Evolutionary conservation across 2,113 vertebrate species (phyloP).

Genomic region (Conger conger): DNA sequence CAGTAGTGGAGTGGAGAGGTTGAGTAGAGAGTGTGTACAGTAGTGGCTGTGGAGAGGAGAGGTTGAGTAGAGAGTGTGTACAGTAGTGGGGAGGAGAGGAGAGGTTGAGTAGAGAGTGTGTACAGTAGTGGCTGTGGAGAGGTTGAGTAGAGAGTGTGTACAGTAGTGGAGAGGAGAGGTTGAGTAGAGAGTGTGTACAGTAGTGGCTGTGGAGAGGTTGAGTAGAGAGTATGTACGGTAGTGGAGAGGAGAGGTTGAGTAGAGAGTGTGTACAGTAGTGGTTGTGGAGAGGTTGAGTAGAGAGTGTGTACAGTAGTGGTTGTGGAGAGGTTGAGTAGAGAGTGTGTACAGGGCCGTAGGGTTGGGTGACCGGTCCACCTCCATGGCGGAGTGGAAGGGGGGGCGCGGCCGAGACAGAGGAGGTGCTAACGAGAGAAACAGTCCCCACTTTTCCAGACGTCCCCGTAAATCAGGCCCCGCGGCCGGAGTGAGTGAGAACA

Average conservation of each 20-base stretch:
- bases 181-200: neutral
- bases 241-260: neutral
- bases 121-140: too few species aligned
- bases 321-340: too few species aligned
- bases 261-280: neutral
- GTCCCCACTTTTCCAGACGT: neutral
- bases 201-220: neutral
- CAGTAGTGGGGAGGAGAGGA: too few species aligned
- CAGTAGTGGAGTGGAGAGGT: too few species aligned
- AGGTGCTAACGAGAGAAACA: conserved; percentile 24
- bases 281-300: neutral
- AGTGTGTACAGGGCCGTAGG: neutral
- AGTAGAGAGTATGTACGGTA: neutral
- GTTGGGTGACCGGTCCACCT: neutral
- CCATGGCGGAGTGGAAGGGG: neutral
- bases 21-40: too few species aligned
- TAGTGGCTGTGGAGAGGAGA: too few species aligned
- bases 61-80: too few species aligned
- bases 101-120: too few species aligned
- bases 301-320: neutral
- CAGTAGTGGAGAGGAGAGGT: too few species aligned
- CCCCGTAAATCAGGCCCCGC: neutral
- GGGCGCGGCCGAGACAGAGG: neutral
- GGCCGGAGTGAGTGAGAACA: conserved; percentile 23
- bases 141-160: too few species aligned